These are phyloP conservation scores for Chloroceryle inda DNA, from an alignment of 2,797 vertebrate species.

Conservation along the genomic window DNA sequence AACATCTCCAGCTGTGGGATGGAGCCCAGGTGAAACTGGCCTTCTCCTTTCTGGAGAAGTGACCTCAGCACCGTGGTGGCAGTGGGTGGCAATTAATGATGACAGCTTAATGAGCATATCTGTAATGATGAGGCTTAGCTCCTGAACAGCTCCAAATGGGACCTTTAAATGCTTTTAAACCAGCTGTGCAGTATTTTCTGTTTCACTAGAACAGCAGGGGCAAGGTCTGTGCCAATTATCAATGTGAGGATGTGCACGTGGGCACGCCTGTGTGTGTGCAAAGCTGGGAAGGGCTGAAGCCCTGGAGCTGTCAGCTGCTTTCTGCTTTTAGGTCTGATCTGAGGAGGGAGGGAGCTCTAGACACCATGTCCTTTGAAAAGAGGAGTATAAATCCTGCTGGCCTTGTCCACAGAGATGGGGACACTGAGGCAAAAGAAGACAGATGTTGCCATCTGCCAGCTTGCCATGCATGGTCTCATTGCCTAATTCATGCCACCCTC, in stretches of 20 bases:
- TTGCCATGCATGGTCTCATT: not conserved
- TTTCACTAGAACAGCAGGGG: not conserved
- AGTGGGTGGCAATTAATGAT: not conserved
- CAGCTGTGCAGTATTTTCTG: constrained; percentile 50
- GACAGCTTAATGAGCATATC: constrained; percentile 58
- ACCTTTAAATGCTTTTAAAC: constrained; percentile 50
- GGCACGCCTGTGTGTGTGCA: accelerated
- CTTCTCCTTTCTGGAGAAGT: not conserved
- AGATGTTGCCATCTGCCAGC: not conserved
- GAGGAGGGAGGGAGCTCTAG: not conserved
- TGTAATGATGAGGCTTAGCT: constrained; percentile 8
- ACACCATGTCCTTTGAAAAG: not conserved
- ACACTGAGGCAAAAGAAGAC: not conserved
- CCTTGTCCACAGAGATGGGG: not conserved
- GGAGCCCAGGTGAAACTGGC: not conserved
- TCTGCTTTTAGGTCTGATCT: not conserved
- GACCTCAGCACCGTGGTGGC: not conserved
- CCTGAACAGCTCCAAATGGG: constrained; percentile 10
- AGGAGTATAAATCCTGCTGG: not conserved
- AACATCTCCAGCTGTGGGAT: not conserved
- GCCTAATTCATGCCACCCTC: not conserved
- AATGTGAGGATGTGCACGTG: not conserved
- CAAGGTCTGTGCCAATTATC: not conserved
- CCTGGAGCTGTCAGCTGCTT: not conserved
- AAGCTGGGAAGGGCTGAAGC: too few species aligned